phyloP scores from a whole-genome alignment of 2,888 invertebrate genomes.

The Morpho deidamia region DNA sequence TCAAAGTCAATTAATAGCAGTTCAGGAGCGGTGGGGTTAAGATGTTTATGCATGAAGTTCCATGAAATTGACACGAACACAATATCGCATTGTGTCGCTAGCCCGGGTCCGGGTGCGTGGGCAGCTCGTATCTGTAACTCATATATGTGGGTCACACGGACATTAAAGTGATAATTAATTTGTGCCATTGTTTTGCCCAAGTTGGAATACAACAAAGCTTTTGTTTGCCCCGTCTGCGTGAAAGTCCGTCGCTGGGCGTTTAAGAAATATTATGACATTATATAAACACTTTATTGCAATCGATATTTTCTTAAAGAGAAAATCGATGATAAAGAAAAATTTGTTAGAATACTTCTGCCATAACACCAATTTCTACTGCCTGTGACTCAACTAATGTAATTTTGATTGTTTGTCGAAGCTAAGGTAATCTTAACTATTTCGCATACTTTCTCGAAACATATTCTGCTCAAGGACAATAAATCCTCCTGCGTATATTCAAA shows the following conservation, averaged over 20 bases:
- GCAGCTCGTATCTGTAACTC: constrained; percentile 31
- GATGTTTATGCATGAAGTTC: constrained; percentile 28
- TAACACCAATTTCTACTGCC: too few species aligned
- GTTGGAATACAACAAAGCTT: constrained; percentile 22
- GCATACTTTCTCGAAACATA: too few species aligned
- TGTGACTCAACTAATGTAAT: too few species aligned
- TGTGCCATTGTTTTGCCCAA: constrained; percentile 30
- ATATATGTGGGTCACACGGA: constrained; percentile 40
- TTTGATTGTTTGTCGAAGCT: too few species aligned
- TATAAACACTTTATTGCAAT: too few species aligned
- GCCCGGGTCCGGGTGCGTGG: constrained; percentile 35
- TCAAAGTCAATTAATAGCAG: not conserved
- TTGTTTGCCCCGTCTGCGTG: constrained; percentile 21
- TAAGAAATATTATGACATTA: constrained; percentile 3
- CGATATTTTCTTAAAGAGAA: too few species aligned
- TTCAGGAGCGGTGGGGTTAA: not conserved
- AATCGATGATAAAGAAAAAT: too few species aligned
- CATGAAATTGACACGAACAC: constrained; percentile 26
- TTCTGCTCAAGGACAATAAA: too few species aligned
- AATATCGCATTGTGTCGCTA: constrained; percentile 49
- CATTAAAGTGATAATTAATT: constrained; percentile 36
- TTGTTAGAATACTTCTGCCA: too few species aligned
- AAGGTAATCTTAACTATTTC: too few species aligned
- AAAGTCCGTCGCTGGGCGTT: constrained; percentile 17
- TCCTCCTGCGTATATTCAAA: too few species aligned